phyloP scores from a whole-genome alignment of 2,113 vertebrate species.

The Setophaga kirtlandii region DNA sequence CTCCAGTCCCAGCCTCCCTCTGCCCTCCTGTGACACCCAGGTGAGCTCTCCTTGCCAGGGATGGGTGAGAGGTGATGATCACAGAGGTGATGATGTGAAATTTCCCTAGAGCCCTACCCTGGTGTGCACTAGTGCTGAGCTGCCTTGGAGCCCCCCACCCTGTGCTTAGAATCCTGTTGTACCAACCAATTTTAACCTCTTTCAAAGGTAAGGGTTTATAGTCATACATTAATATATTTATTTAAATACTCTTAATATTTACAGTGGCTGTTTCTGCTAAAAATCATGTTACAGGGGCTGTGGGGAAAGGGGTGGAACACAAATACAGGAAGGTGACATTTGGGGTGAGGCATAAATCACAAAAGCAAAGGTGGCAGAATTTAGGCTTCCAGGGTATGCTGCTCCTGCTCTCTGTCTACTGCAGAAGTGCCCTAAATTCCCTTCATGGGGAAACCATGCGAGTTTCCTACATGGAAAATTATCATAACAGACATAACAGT shows the following conservation, averaged over 20 bases:
- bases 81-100: background rate
- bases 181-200: background rate
- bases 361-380: background rate
- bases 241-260: conserved; percentile 52
- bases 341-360: background rate
- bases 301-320: background rate
- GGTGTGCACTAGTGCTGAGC: background rate
- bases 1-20: background rate
- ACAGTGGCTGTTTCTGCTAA: conserved; percentile 36
- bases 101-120: background rate
- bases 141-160: background rate
- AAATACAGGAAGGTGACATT: background rate
- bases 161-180: background rate
- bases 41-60: background rate
- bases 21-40: background rate
- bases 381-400: background rate
- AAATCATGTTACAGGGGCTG: background rate
- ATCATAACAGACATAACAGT: background rate
- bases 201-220: background rate
- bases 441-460: conserved; percentile 18
- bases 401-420: background rate
- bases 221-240: conserved; percentile 3
- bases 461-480: conserved; percentile 51
- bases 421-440: background rate
- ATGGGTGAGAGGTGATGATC: background rate